A percentile compares a stretch with the other conserved stretches of the same genome.
phyloP scores from a whole-genome alignment of 2,113 vertebrate genomes.

The Bungarus multicinctus region DNA sequence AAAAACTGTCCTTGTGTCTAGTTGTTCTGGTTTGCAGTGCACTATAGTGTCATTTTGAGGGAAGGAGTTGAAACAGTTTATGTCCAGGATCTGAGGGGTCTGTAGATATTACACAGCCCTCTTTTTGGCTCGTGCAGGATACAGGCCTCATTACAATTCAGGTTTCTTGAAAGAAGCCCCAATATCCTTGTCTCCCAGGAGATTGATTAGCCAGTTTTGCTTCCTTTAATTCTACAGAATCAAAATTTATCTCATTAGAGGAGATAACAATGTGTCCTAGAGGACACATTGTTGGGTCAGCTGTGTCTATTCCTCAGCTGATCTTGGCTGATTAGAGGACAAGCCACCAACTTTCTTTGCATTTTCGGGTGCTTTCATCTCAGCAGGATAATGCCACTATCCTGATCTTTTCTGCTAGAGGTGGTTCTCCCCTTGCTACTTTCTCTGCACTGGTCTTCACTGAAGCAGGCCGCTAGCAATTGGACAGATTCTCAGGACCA shows the following conservation, averaged over 20 bases:
- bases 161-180: neutral
- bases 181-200: neutral
- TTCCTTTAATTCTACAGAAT: slow-evolving; percentile 27
- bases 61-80: too few species aligned
- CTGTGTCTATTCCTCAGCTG: neutral
- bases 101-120: too few species aligned
- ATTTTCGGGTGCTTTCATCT: neutral
- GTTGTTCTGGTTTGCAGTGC: too few species aligned
- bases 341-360: neutral
- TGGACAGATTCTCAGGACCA: neutral
- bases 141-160: too few species aligned
- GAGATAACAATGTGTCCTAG: too few species aligned
- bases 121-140: too few species aligned
- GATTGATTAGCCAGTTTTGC: neutral
- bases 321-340: slow-evolving; percentile 1
- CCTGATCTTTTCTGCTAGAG: neutral
- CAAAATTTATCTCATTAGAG: slow-evolving; percentile 28
- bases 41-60: too few species aligned
- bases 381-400: too few species aligned
- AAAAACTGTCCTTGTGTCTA: too few species aligned
- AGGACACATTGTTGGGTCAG: neutral
- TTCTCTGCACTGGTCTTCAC: neutral
- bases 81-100: too few species aligned
- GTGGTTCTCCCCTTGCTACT: rapidly evolving
- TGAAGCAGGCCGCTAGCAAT: neutral